Evolutionary conservation across 2,113 vertebrate genomes (phyloP).

Genomic region (Argyrosomus japonicus): DNA sequence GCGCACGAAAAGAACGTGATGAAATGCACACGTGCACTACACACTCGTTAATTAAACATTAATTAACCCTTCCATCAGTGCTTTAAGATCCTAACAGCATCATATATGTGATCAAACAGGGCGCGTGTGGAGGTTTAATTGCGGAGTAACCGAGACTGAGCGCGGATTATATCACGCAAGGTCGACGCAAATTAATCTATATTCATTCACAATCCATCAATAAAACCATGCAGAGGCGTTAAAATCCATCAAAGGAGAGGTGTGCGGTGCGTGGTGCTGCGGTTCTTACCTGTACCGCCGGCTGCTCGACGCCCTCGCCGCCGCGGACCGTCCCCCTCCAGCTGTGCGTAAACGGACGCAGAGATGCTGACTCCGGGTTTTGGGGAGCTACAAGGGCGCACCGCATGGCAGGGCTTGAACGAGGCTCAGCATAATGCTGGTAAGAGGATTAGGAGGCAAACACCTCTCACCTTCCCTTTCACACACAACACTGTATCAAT

Average conservation of each 20-base stretch:
- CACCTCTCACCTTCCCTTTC: constrained; percentile 65
- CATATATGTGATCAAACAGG: neutral
- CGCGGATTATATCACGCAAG: constrained; percentile 32
- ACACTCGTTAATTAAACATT: neutral
- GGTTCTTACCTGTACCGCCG: constrained; percentile 65
- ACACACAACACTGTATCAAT: constrained; percentile 59
- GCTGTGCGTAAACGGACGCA: constrained; percentile 68
- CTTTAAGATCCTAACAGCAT: neutral
- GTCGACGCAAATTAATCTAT: constrained; percentile 15
- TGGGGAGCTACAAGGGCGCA: constrained; percentile 84
- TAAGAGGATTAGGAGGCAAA: constrained; percentile 87
- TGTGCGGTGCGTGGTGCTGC: neutral
- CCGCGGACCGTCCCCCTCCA: constrained; percentile 58
- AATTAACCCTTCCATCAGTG: neutral
- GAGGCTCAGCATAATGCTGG: constrained; percentile 84
- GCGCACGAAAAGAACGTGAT: neutral
- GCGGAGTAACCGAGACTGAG: neutral
- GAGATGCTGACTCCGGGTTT: constrained; percentile 74
- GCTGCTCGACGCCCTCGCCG: constrained; percentile 35
- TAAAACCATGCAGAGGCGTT: neutral
- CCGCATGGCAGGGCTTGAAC: constrained; percentile 79
- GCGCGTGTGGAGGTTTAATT: neutral
- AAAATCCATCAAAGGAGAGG: neutral
- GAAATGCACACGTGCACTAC: constrained; percentile 16
- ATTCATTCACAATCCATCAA: neutral